Evolutionary conservation across 2,797 vertebrate genomes (phyloP).

Genomic region (Tachyglossus aculeatus): DNA sequence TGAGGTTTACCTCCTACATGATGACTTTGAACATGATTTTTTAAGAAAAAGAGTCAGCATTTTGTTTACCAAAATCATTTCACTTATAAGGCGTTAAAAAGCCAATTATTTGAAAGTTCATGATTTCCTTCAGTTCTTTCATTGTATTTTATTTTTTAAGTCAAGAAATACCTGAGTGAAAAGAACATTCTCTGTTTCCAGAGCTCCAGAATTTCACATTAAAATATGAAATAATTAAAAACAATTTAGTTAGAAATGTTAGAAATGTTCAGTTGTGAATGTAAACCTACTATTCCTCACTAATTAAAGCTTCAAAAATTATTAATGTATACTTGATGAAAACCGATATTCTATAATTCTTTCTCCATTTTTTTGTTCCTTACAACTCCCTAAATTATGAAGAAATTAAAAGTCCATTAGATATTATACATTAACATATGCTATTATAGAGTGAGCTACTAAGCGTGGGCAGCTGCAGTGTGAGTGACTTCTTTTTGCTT

Average conservation of each 20-base stretch:
- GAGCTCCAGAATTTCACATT: not conserved
- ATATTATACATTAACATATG: constrained; percentile 42
- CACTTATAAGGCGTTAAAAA: not conserved
- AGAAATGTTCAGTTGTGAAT: not conserved
- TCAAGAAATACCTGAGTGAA: not conserved
- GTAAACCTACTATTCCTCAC: constrained; percentile 33
- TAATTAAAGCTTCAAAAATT: constrained; percentile 55
- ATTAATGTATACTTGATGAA: constrained; percentile 42
- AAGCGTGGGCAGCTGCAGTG: constrained; percentile 23
- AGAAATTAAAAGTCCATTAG: constrained; percentile 60
- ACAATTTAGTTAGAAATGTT: constrained; percentile 9
- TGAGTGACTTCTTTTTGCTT: constrained; percentile 47
- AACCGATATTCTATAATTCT: constrained; percentile 38
- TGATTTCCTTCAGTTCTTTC: constrained; percentile 4
- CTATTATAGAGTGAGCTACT: constrained; percentile 37
- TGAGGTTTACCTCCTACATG: too few species aligned
- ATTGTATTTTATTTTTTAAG: not conserved
- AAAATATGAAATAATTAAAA: constrained; percentile 20
- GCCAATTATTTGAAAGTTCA: not conserved
- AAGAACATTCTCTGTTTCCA: constrained; percentile 1
- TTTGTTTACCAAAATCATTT: too few species aligned
- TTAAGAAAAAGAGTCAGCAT: constrained; percentile 12
- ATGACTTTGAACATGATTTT: not conserved
- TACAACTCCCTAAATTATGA: constrained; percentile 61
- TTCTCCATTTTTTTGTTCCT: constrained; percentile 40